Percentiles rank a stretch among this genome's conserved stretches.
phyloP scores from a whole-genome alignment of 2,888 invertebrate genomes.

The Scaptodrosophila latifasciaeformis region DNA sequence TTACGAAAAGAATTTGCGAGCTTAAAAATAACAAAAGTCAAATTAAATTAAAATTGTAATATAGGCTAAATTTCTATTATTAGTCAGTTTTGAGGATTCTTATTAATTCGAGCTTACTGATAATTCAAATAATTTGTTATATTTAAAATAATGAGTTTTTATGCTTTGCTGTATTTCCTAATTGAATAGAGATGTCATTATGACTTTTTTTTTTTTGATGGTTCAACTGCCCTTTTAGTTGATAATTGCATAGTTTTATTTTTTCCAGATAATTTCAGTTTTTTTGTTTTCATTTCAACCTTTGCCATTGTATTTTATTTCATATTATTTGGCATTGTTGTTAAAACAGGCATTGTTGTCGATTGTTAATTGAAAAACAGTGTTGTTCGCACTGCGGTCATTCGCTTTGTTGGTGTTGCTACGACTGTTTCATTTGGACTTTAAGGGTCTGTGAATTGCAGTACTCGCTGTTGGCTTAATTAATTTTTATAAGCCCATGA shows the following conservation, averaged over 20 bases:
- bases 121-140: too few relatives aligned
- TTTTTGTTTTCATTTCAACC: conserved; percentile 24
- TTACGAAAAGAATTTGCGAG: too few relatives aligned
- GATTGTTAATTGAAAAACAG: conserved; percentile 71
- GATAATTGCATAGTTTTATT: conserved; percentile 1
- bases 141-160: too few relatives aligned
- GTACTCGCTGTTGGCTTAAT: conserved; percentile 28
- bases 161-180: too few relatives aligned
- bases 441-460: conserved; percentile 52
- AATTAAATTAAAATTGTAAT: too few relatives aligned
- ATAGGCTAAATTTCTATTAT: too few relatives aligned
- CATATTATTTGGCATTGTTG: conserved; percentile 46
- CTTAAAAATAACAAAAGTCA: too few relatives aligned
- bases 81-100: too few relatives aligned
- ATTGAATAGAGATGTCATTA: too few relatives aligned
- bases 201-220: too few relatives aligned
- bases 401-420: conserved; percentile 16
- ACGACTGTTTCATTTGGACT: conserved; percentile 30
- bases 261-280: background rate
- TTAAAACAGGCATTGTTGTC: conserved; percentile 63
- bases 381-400: conserved; percentile 48
- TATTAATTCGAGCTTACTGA: too few relatives aligned
- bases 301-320: conserved; percentile 20
- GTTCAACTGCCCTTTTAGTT: too few relatives aligned
- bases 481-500: conserved; percentile 64